Evolutionary conservation across 2,113 vertebrate genomes (phyloP).

Genomic region (Gracilinanus agilis): DNA sequence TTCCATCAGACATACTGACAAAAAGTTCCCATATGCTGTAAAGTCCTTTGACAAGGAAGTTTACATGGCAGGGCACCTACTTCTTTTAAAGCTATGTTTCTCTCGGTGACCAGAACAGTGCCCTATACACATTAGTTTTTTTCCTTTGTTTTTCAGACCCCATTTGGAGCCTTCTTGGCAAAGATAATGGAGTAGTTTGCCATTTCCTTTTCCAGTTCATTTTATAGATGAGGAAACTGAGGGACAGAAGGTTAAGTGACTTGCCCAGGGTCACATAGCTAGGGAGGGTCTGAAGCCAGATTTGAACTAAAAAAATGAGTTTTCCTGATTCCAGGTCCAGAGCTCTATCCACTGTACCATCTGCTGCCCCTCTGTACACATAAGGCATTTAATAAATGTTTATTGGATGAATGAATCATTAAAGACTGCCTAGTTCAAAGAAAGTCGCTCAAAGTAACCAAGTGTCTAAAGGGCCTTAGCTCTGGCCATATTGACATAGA

Average conservation of each 20-base stretch:
- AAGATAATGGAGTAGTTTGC: too few relatives aligned
- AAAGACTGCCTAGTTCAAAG: neutral
- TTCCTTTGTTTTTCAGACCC: too few relatives aligned
- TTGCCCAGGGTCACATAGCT: too few relatives aligned
- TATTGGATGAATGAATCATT: neutral
- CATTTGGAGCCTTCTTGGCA: too few relatives aligned
- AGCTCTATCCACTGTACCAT: too few relatives aligned
- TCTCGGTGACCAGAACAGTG: neutral
- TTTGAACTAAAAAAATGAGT: too few relatives aligned
- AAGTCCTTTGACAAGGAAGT: slow-evolving; percentile 13
- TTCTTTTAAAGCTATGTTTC: neutral
- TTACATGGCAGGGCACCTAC: neutral
- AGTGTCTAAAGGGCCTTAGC: neutral
- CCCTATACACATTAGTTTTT: too few relatives aligned
- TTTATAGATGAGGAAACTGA: too few relatives aligned
- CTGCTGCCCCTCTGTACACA: neutral
- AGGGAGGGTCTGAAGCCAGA: too few relatives aligned
- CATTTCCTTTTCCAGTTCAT: too few relatives aligned
- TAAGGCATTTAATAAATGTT: neutral
- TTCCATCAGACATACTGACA: neutral
- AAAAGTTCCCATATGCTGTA: neutral
- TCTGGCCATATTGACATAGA: neutral
- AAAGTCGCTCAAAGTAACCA: neutral
- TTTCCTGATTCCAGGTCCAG: too few relatives aligned
- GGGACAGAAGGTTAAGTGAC: too few relatives aligned